Evolutionary conservation across 2,797 vertebrate species (phyloP).

Genomic region (Menidia menidia): DNA sequence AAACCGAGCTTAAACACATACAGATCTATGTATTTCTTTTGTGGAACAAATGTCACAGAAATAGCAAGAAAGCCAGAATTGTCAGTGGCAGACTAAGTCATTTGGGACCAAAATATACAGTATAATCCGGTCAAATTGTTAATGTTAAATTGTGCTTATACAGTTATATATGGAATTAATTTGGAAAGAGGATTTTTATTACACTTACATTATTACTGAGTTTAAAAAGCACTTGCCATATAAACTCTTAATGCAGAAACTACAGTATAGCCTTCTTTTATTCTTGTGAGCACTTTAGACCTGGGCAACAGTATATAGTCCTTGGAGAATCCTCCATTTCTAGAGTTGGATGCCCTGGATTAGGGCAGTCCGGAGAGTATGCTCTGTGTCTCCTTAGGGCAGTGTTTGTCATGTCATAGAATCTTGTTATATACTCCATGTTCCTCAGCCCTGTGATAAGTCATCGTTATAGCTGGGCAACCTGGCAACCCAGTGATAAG

Average conservation of each 20-base stretch:
- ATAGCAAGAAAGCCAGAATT: conserved; percentile 55
- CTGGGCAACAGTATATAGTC: conserved; percentile 58
- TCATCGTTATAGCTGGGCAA: conserved; percentile 86
- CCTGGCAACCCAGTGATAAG: conserved; percentile 87
- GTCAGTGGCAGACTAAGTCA: conserved; percentile 47
- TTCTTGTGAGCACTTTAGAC: conserved; percentile 72
- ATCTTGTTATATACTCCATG: conserved; percentile 87
- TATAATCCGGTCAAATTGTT: conserved; percentile 11
- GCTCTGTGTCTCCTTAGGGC: conserved; percentile 79
- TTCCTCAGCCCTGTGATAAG: conserved; percentile 82
- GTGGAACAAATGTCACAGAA: conserved; percentile 23
- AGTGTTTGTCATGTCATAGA: conserved; percentile 84
- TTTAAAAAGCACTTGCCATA: conserved; percentile 38
- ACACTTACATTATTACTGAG: conserved; percentile 44
- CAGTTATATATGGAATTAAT: no score
- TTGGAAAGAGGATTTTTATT: conserved; percentile 38
- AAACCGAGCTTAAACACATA: conserved; percentile 71
- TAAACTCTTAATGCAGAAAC: conserved; percentile 38
- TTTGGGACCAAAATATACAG: conserved; percentile 38
- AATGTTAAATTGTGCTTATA: no score
- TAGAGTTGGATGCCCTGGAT: conserved; percentile 72
- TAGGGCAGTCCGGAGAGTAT: conserved; percentile 59
- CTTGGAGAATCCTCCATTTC: conserved; percentile 82
- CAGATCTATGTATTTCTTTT: no score
- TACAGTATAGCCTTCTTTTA: conserved; percentile 32